These are phyloP conservation scores for Apamea epomidion DNA, from an alignment of 2,888 invertebrate genomes.

Conservation along the genomic window DNA sequence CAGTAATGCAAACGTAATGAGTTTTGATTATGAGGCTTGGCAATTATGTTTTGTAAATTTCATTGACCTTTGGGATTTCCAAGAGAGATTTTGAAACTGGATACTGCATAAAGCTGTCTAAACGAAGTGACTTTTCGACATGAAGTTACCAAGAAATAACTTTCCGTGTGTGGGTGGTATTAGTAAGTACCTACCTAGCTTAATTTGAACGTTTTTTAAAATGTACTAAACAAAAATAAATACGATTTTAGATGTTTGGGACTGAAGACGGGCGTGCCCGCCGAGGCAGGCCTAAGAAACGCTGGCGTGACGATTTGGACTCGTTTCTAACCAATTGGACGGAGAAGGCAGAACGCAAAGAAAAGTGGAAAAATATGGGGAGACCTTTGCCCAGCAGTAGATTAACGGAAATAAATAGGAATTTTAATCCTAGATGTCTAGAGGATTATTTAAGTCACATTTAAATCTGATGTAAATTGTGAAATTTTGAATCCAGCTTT, in stretches of 20 bases:
- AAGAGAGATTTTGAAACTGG: slow-evolving; percentile 30
- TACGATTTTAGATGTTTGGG: no score
- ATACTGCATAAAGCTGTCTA: neutral
- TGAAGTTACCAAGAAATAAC: slow-evolving; percentile 9
- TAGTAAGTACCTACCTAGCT: neutral
- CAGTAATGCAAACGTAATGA: slow-evolving; percentile 51
- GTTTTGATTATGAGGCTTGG: slow-evolving; percentile 10
- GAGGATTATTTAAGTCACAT: neutral
- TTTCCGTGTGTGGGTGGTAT: slow-evolving; percentile 5
- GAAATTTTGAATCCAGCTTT: slow-evolving; percentile 14
- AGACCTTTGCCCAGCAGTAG: no score
- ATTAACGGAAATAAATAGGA: neutral
- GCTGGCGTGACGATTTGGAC: no score
- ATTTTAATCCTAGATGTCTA: neutral
- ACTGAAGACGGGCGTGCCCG: no score
- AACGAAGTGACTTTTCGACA: slow-evolving; percentile 12
- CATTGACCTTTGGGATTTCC: slow-evolving; percentile 30
- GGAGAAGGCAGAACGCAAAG: no score
- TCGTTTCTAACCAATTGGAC: no score
- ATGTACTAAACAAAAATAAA: neutral
- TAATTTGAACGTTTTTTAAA: neutral
- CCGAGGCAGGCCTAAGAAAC: no score
- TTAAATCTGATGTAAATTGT: neutral
- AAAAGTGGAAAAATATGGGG: no score
- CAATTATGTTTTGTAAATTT: slow-evolving; percentile 44